Evolutionary conservation across 2,113 vertebrate genomes (phyloP).

Genomic region (Cyprinodon tularosa): DNA sequence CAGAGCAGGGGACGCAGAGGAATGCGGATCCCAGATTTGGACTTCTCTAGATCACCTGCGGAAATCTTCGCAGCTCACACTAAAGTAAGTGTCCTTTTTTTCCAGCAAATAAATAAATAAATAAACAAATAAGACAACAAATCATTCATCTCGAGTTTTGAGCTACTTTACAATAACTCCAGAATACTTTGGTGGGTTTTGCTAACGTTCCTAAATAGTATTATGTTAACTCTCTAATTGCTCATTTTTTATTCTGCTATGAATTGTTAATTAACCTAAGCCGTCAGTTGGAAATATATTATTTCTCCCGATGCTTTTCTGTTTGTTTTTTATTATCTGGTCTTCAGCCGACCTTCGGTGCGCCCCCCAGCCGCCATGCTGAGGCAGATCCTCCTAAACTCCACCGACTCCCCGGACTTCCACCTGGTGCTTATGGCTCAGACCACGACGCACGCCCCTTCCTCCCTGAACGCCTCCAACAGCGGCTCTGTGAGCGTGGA

Average conservation of each 20-base stretch:
- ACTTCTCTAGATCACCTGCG: slow-evolving; percentile 65
- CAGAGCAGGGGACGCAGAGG: slow-evolving; percentile 58
- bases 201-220: neutral
- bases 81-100: slow-evolving; percentile 62
- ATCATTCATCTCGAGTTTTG: neutral
- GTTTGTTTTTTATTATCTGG: neutral
- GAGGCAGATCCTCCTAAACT: slow-evolving; percentile 89
- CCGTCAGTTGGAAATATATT: slow-evolving; percentile 31
- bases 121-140: no score
- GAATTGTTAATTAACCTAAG: neutral
- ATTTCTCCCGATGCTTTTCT: slow-evolving; percentile 22
- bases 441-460: slow-evolving; percentile 80
- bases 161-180: neutral
- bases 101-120: no score
- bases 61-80: slow-evolving; percentile 60
- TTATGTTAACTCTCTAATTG: neutral
- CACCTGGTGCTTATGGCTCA: slow-evolving; percentile 84
- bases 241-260: neutral
- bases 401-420: slow-evolving; percentile 86
- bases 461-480: slow-evolving; percentile 87
- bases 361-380: slow-evolving; percentile 71
- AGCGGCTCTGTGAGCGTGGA: slow-evolving; percentile 89
- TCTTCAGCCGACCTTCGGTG: slow-evolving; percentile 51
- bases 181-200: neutral
- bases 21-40: slow-evolving; percentile 69